These are phyloP conservation scores for Emydocephalus ijimae DNA, from an alignment of 2,113 vertebrate species.

Conservation along the genomic window DNA sequence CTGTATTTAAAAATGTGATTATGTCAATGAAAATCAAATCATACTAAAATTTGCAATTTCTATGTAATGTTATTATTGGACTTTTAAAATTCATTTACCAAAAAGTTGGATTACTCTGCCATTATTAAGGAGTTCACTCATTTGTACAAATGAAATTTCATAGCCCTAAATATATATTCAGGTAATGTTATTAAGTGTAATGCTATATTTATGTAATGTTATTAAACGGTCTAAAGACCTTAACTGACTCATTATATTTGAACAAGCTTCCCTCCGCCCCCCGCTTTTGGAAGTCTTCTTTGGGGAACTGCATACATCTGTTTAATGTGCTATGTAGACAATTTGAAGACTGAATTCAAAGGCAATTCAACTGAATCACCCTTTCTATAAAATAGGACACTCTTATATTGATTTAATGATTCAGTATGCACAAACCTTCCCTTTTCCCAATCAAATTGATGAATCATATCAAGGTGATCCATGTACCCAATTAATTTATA, in stretches of 20 bases:
- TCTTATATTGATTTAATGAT: background rate
- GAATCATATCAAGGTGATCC: background rate
- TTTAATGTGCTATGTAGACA: background rate
- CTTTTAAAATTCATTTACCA: background rate
- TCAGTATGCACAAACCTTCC: background rate
- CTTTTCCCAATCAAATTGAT: background rate
- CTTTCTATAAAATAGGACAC: background rate
- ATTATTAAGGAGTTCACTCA: background rate
- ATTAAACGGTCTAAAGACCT: background rate
- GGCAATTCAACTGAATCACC: background rate
- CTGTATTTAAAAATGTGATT: background rate
- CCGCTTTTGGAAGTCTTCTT: background rate
- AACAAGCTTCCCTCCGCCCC: background rate
- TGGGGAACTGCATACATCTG: background rate
- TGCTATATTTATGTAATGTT: background rate
- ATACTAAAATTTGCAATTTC: background rate
- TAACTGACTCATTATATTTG: background rate
- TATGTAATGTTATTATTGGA: background rate
- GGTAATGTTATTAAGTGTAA: background rate
- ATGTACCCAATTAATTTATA: background rate
- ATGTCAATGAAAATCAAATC: background rate
- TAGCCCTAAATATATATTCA: background rate
- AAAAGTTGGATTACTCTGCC: background rate
- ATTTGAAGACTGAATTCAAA: background rate
- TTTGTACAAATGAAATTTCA: background rate